phyloP scores from a whole-genome alignment of 2,113 vertebrate species.

The Piprites chloris region DNA sequence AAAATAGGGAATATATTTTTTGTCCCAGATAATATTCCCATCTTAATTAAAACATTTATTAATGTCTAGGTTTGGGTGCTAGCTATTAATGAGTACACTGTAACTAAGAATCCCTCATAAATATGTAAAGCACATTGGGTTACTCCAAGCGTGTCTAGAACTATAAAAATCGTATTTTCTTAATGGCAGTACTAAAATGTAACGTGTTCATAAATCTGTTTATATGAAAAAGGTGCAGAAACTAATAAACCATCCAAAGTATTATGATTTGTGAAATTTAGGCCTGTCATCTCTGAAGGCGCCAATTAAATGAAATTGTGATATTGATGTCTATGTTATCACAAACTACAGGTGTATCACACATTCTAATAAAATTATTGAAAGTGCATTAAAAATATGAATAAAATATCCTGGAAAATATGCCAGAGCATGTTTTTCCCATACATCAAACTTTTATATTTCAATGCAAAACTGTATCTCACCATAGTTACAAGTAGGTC shows the following conservation, averaged over 20 bases:
- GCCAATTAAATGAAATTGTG: not conserved
- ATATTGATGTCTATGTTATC: not conserved
- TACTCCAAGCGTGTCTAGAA: not conserved
- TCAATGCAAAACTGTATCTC: not conserved
- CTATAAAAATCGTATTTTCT: constrained; percentile 33
- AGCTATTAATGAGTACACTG: not conserved
- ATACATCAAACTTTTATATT: not conserved
- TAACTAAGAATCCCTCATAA: not conserved
- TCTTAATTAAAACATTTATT: constrained; percentile 2
- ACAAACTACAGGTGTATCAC: not conserved
- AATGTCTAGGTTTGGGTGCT: not conserved
- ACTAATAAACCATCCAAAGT: not conserved
- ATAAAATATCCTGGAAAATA: not conserved
- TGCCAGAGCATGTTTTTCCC: not conserved
- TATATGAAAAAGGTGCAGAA: constrained; percentile 14
- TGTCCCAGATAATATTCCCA: not conserved
- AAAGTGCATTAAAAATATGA: not conserved
- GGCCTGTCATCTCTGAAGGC: not conserved
- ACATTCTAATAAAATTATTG: not conserved
- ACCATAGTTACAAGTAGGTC: not conserved
- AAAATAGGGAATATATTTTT: not conserved
- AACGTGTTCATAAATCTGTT: not conserved
- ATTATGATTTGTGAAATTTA: not conserved
- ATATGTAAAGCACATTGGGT: not conserved
- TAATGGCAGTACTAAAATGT: constrained; percentile 7